Conservation (phyloP, 2,888 invertebrate genomes). For the Ichneumon xanthorius region DNA sequence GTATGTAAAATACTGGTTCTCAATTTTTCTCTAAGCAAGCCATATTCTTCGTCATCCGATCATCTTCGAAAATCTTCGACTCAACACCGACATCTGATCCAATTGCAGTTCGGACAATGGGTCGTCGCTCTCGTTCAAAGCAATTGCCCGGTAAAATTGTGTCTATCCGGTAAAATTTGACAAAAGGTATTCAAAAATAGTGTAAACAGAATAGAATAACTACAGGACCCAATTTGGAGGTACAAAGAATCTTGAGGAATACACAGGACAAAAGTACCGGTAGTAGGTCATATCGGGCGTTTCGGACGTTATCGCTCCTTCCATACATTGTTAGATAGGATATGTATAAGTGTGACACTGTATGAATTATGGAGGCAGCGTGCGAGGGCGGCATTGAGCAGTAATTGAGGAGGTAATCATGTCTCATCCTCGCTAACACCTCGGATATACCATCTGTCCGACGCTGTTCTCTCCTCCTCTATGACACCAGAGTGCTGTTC, state of each 20-base stretch:
- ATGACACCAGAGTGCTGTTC: conserved; percentile 51
- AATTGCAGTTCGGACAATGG: background rate
- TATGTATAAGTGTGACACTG: conserved; percentile 66
- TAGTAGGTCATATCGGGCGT: conserved; percentile 9
- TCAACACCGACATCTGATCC: background rate
- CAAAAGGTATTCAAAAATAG: background rate
- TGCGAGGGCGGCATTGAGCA: conserved; percentile 79
- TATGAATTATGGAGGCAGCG: conserved; percentile 77
- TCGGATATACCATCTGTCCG: conserved; percentile 64
- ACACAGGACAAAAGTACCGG: conserved; percentile 22
- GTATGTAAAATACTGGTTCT: no score
- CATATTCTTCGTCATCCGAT: no score
- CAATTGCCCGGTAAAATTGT: background rate
- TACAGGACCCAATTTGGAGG: background rate
- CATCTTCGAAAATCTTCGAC: no score
- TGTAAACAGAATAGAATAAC: background rate
- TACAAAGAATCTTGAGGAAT: conserved; percentile 37
- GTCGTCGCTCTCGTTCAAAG: background rate
- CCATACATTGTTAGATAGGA: conserved; percentile 29
- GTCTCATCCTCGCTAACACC: conserved; percentile 80
- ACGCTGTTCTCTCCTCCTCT: conserved; percentile 62
- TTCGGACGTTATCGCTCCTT: conserved; percentile 11
- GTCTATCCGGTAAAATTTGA: conserved; percentile 7
- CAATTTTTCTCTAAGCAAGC: no score
- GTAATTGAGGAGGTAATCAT: conserved; percentile 83